Conservation (phyloP, 2,888 invertebrate genomes). For the Nebria salina region DNA sequence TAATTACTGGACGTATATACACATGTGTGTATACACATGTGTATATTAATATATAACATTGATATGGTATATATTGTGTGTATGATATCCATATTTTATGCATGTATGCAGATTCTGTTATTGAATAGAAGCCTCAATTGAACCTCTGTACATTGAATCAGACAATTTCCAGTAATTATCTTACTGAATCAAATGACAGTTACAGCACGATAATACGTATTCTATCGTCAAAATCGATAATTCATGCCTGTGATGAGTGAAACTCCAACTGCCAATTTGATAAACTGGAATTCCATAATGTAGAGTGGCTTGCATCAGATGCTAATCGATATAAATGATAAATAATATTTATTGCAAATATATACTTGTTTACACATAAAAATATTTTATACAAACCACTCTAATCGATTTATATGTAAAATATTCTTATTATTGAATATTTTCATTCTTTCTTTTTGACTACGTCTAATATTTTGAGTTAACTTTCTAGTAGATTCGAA, state of each 20-base stretch:
- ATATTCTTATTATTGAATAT: too few relatives aligned
- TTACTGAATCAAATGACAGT: neutral
- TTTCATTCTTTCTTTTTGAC: too few relatives aligned
- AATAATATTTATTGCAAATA: neutral
- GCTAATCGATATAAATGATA: neutral
- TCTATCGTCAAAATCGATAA: neutral
- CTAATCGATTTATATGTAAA: too few relatives aligned
- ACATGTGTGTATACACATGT: neutral
- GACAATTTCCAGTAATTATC: neutral
- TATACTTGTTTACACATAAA: too few relatives aligned
- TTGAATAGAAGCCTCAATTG: neutral
- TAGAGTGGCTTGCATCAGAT: neutral
- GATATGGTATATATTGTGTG: neutral
- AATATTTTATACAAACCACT: too few relatives aligned
- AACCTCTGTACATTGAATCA: neutral
- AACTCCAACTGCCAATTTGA: neutral
- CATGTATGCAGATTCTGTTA: neutral
- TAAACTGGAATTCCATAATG: neutral
- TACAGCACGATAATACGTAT: neutral
- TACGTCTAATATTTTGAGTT: too few relatives aligned
- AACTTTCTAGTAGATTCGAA: too few relatives aligned
- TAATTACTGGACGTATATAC: neutral
- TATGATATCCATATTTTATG: neutral
- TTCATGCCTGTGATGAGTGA: neutral
- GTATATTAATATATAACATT: neutral